Conservation (phyloP, 2,888 invertebrate species). For the Sesia bembeciformis region DNA sequence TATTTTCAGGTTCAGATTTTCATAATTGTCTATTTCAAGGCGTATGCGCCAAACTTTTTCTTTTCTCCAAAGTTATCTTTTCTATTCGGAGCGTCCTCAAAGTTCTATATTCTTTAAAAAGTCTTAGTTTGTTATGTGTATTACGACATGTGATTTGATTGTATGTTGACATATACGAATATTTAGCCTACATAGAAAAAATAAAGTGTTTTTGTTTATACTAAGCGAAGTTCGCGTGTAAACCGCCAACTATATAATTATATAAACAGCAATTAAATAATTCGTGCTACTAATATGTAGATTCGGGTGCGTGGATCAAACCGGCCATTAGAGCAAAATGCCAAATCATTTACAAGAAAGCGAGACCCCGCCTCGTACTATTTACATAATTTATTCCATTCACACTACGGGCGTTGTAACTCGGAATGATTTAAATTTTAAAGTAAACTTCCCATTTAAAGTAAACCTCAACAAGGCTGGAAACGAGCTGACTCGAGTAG, state of each 20-base stretch:
- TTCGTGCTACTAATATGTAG: conserved; percentile 48
- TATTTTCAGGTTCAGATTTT: too few species aligned
- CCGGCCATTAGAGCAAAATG: conserved; percentile 59
- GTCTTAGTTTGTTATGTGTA: too few species aligned
- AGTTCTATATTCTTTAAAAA: too few species aligned
- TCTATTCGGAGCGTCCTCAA: too few species aligned
- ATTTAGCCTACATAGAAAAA: too few species aligned
- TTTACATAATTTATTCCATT: conserved; percentile 70
- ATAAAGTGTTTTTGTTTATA: too few species aligned
- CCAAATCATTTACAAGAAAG: conserved; percentile 70
- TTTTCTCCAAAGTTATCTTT: too few species aligned
- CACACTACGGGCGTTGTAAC: conserved; percentile 23
- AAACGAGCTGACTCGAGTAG: neutral
- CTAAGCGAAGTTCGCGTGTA: conserved; percentile 27
- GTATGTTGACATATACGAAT: too few species aligned
- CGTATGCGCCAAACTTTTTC: too few species aligned
- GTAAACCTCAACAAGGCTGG: neutral
- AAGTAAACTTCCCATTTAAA: too few species aligned
- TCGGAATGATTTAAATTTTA: neutral
- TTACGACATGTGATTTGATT: too few species aligned
- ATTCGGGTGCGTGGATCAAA: conserved; percentile 38
- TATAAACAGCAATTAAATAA: conserved; percentile 59
- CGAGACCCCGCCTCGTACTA: conserved; percentile 58
- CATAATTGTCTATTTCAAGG: too few species aligned
- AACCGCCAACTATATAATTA: conserved; percentile 9